Conservation (phyloP, 2,888 invertebrate species). For the Erebia epiphron region DNA sequence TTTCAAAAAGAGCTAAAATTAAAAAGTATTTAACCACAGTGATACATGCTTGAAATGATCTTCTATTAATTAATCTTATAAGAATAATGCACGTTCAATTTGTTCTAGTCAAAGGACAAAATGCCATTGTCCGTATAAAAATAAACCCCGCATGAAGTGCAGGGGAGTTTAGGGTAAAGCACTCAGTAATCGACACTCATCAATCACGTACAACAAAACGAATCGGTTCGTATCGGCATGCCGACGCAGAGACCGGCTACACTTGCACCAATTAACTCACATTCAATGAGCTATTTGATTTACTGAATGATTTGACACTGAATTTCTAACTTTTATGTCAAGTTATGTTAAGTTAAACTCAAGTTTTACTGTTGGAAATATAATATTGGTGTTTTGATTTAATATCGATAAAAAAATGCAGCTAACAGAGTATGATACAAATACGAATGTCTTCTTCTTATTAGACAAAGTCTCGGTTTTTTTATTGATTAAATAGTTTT, state of each 20-base stretch:
- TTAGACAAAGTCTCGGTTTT: background rate
- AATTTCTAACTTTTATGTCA: background rate
- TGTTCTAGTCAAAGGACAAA: constrained; percentile 8
- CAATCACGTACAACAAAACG: constrained; percentile 41
- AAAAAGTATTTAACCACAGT: too few relatives aligned
- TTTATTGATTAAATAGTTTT: background rate
- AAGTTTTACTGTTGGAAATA: background rate
- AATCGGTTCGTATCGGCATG: constrained; percentile 23
- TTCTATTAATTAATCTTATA: constrained; percentile 2
- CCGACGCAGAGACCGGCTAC: constrained; percentile 22
- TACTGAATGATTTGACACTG: constrained; percentile 11
- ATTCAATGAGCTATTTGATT: constrained; percentile 18
- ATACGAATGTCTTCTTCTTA: background rate
- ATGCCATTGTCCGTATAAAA: constrained; percentile 14
- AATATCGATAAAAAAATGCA: background rate
- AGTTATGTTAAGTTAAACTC: background rate
- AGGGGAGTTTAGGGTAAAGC: constrained; percentile 43
- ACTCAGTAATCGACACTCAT: constrained; percentile 51
- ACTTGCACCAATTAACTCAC: constrained; percentile 23
- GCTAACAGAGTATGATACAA: background rate
- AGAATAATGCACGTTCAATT: constrained; percentile 1
- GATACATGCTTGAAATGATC: background rate
- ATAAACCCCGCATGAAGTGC: constrained; percentile 20
- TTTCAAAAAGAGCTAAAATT: background rate
- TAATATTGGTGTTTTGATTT: background rate